phyloP scores from a whole-genome alignment of 2,113 vertebrate genomes.

The Spheniscus mendiculus region DNA sequence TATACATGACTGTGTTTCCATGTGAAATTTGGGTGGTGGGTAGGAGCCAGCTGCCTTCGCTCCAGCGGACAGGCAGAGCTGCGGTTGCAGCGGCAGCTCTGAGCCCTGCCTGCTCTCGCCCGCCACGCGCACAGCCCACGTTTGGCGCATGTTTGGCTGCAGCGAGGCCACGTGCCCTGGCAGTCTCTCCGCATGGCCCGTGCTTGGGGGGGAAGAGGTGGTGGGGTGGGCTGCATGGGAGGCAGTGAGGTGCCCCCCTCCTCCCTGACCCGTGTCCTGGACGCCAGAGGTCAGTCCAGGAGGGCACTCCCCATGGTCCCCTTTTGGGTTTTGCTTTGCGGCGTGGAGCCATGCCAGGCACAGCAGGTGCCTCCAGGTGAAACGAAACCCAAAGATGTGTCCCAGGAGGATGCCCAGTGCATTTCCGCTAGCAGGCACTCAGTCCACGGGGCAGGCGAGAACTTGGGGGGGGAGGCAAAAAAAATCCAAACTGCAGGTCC shows the following conservation, averaged over 20 bases:
- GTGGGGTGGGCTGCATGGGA: not conserved
- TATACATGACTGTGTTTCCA: fast-evolving
- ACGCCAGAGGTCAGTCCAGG: not conserved
- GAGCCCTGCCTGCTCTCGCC: not conserved
- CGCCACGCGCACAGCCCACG: fast-evolving
- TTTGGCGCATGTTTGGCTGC: fast-evolving
- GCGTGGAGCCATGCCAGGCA: fast-evolving
- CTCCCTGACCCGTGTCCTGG: fast-evolving
- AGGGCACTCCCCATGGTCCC: fast-evolving
- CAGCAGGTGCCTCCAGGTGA: not conserved
- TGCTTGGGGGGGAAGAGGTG: not conserved
- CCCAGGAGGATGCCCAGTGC: not conserved
- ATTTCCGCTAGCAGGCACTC: not conserved
- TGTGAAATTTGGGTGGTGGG: not conserved
- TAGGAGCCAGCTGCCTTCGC: not conserved
- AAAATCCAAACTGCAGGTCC: not conserved
- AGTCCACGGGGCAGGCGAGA: fast-evolving
- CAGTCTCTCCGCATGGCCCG: fast-evolving
- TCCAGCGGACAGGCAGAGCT: fast-evolving
- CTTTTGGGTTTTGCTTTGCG: not conserved
- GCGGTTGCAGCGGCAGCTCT: fast-evolving
- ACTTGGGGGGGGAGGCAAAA: not conserved
- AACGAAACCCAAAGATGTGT: not conserved
- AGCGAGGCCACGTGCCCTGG: not conserved
- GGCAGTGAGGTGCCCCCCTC: fast-evolving